Evolutionary conservation across 2,888 invertebrate species (phyloP).

Genomic region (Notocelia uddmanniana): DNA sequence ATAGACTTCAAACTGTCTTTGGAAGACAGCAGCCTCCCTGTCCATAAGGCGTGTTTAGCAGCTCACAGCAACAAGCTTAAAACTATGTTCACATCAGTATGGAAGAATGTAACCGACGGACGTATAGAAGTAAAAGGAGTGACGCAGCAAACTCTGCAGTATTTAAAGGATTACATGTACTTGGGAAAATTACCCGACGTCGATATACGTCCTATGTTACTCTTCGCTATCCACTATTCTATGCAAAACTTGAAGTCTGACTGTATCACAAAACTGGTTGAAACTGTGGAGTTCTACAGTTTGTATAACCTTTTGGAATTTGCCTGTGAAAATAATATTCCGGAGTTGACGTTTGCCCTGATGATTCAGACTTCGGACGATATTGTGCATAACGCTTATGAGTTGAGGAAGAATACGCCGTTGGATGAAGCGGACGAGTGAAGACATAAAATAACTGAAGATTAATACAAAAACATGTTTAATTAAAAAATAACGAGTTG

Average conservation of each 20-base stretch:
- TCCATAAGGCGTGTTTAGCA: not conserved
- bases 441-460: too few relatives aligned
- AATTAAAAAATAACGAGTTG: too few relatives aligned
- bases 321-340: not conserved
- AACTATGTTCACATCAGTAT: not conserved
- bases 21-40: not conserved
- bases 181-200: not conserved
- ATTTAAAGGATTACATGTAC: slow-evolving; percentile 5
- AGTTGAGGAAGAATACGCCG: not conserved
- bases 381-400: not conserved
- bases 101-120: not conserved
- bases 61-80: slow-evolving; percentile 1
- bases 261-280: not conserved
- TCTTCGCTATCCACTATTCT: not conserved
- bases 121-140: not conserved
- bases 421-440: not conserved
- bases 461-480: too few relatives aligned
- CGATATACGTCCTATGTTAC: not conserved
- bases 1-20: not conserved
- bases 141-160: not conserved
- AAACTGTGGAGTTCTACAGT: not conserved
- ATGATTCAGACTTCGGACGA: not conserved
- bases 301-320: not conserved
- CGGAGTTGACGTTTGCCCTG: not conserved
- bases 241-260: not conserved